Evolutionary conservation across 2,113 vertebrate genomes (phyloP), one percentile per base, ranked within the genome.

Genomic region (Oxyura jamaicensis): DNA sequence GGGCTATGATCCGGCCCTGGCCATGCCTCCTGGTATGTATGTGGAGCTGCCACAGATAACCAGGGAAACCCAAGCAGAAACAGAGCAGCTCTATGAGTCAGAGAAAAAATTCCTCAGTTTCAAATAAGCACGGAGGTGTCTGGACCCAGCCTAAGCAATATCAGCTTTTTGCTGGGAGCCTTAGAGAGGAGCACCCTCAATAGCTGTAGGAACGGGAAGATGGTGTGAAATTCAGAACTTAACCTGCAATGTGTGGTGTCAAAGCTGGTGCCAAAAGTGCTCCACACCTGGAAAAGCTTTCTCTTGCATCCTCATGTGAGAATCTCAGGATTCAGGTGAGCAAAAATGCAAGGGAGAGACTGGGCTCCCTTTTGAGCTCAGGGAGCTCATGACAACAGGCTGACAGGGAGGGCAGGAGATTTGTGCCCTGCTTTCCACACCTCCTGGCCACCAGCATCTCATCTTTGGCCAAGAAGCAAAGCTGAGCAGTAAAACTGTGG

Each of bases 231-330:
- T 69, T 23, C 78, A 63, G 65, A 78, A 52, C 53, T 76, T 83
- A 35, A 59, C 50, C 53, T 66, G 58, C 16, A 72, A 26, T 0
- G 0, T 21, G n/a, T 0, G 1, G 8, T 67, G 52, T 39, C 19
- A 41, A 31, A 48, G 29, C 10, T 55, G 33, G 69, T 0, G 0
- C 44, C 2, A 9, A 69, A 76, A 80, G 79, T 19, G 31, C n/a
- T 44, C n/a, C n/a, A 50, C 63, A 41, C 20, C 10, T 52, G 46
- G n/a, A 59, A 79, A 42, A 76, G 4, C 26, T 23, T 35, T 19
- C 3, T 25, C 71, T 12, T 22, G 6, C 21, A 67, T 6, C 22
- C 46, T 79, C 2, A 0, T 4, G 7, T 46, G 23, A 39, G 21
- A 8, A 9, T 42, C 29, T 55, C 39, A 16, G 41, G 25, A 80